A percentile compares a stretch with the other conserved stretches of the same genome.
phyloP scores from a whole-genome alignment of 2,888 invertebrate species.

The Rapana venosa region DNA sequence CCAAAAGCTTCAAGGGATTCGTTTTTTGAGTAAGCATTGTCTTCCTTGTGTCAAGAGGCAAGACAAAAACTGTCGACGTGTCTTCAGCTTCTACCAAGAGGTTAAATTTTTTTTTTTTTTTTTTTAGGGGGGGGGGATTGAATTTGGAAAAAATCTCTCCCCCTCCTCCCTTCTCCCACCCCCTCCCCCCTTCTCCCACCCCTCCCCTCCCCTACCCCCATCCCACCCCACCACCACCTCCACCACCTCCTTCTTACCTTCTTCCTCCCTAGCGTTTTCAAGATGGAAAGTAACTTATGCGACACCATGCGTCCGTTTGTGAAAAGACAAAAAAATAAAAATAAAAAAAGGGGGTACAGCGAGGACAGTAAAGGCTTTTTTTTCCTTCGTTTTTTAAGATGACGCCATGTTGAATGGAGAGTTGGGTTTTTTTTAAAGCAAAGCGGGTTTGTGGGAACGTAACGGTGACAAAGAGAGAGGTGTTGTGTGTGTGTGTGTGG shows the following conservation, averaged over 20 bases:
- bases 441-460: slow-evolving; percentile 6
- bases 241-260: no score
- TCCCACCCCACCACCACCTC: not conserved
- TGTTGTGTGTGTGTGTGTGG: not conserved
- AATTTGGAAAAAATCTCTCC: not conserved
- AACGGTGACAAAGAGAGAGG: slow-evolving; percentile 1
- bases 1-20: not conserved
- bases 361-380: not conserved
- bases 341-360: not conserved
- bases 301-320: slow-evolving; percentile 17
- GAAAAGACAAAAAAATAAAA: not conserved
- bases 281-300: slow-evolving; percentile 16
- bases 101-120: no score
- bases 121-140: not conserved
- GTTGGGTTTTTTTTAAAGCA: not conserved
- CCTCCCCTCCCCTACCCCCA: no score
- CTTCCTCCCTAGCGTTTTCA: not conserved
- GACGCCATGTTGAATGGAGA: slow-evolving; percentile 20
- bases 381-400: not conserved
- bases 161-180: no score
- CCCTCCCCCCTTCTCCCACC: no score
- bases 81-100: not conserved
- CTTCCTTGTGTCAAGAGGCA: not conserved
- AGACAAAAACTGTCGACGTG: not conserved
- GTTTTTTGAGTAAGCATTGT: not conserved